Evolutionary conservation across 1,140 invertebrate species (phyloP), one percentile per base, ranked within the genome.

Genomic region (Amyelois transitella): DNA sequence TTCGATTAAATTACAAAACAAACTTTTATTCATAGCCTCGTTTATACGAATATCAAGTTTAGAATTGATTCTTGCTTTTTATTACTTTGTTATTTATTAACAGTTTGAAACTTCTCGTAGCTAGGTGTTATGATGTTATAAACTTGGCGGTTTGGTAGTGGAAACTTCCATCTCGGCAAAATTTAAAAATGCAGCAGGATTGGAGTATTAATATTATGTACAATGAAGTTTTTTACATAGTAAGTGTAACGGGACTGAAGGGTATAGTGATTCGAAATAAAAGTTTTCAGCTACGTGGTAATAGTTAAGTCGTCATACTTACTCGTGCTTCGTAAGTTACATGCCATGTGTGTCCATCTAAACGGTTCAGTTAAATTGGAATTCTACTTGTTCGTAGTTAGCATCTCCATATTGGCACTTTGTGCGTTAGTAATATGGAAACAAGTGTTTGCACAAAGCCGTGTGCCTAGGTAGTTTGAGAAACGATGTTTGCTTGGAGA

Each of bases 381-480:
- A 38, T 38, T 38, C 32, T 14, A 38, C 12, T 38, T 60, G 54
- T 55, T 20, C 48, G 54, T 53, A 38, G 32, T 38, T 38, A 38
- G 17, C 32, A 14, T 38, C 12, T 38, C 32, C 32, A 38, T 38
- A 38, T 63, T 72, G 62, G 61, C 60, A 69, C 59, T 48, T 69
- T 51, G 19, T 65, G 43, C 19, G 18, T n/a, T n/a, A n/a, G 32
- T 38, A 32, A 32, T 38, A 56, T 53, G 60, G 62, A 65, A 69
- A 74, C 66, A 75, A 72, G 69, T 75, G 62, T 79, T 69, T 72
- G 74, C 70, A 55, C 53, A 69, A 63, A 73, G 58, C 56, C 65
- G 53, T 62, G 55, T 53, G 57, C 45, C 64, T 62, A 59, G 69
- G 48, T 66, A 58, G 66, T 64, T 66, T 69, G 48, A 59, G 69